A percentile compares a stretch with the other conserved stretches of the same genome.
phyloP scores from a whole-genome alignment of 2,113 vertebrate species.

The Puma concolor region DNA sequence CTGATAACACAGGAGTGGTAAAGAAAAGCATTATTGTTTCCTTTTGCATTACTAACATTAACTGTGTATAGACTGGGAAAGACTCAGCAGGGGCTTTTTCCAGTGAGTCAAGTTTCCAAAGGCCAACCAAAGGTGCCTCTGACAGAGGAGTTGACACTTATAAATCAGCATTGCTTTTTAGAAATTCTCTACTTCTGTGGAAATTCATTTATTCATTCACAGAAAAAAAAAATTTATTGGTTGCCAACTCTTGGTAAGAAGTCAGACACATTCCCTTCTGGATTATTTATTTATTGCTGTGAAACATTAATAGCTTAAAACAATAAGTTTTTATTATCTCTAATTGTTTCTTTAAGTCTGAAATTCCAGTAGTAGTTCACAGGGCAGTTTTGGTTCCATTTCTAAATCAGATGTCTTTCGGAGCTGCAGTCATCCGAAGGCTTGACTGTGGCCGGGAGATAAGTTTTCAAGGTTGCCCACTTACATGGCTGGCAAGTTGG shows the following conservation, averaged over 20 bases:
- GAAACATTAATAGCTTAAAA: not conserved
- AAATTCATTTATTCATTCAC: not conserved
- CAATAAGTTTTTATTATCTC: not conserved
- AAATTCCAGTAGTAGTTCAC: not conserved
- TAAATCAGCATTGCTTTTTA: not conserved
- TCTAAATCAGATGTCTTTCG: not conserved
- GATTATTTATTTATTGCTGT: not conserved
- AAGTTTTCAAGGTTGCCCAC: not conserved
- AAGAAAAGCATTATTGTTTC: not conserved
- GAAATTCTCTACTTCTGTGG: not conserved
- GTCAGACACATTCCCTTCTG: not conserved
- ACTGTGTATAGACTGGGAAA: not conserved
- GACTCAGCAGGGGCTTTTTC: not conserved
- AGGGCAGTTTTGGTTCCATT: not conserved
- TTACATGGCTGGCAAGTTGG: not conserved
- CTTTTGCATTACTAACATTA: not conserved
- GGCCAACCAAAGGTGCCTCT: not conserved
- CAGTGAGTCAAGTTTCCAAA: not conserved
- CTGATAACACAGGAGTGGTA: not conserved
- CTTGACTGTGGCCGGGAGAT: not conserved
- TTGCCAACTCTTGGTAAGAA: not conserved
- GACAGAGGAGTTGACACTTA: not conserved
- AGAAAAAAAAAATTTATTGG: not conserved
- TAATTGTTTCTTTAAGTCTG: not conserved
- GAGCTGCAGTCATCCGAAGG: not conserved